These are phyloP conservation scores for Oncorhynchus tshawytscha DNA, from an alignment of 2,113 vertebrate species.

Conservation along the genomic window DNA sequence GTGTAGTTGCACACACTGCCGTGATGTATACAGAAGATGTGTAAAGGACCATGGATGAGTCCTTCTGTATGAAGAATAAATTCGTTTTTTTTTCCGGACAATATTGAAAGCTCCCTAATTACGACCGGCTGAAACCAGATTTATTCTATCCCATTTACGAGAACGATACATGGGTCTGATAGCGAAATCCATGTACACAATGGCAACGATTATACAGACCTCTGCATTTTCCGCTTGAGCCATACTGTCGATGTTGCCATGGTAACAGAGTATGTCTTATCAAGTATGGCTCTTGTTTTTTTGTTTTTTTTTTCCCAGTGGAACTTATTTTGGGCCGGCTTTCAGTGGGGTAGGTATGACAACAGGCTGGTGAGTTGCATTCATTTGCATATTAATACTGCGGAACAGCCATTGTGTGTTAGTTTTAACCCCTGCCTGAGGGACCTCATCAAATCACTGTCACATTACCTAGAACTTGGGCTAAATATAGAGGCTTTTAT, in stretches of 20 bases:
- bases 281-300: slow-evolving; percentile 79
- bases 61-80: too few relatives aligned
- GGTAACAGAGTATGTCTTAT: slow-evolving; percentile 83
- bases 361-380: slow-evolving; percentile 75
- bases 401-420: slow-evolving; percentile 65
- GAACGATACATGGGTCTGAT: slow-evolving; percentile 48
- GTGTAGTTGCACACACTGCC: too few relatives aligned
- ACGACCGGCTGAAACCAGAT: slow-evolving; percentile 4
- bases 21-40: too few relatives aligned
- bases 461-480: slow-evolving; percentile 57
- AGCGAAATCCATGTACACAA: slow-evolving; percentile 59
- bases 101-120: slow-evolving; percentile 4
- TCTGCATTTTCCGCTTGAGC: slow-evolving; percentile 79
- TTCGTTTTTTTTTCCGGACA: too few relatives aligned
- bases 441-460: slow-evolving; percentile 60
- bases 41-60: too few relatives aligned
- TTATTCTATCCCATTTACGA: slow-evolving; percentile 39
- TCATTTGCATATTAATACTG: slow-evolving; percentile 77
- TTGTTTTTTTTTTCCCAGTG: slow-evolving; percentile 56
- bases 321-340: slow-evolving; percentile 77
- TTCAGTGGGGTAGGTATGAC: slow-evolving; percentile 78
- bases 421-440: slow-evolving; percentile 66
- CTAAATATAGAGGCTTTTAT: slow-evolving; percentile 63
- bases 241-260: slow-evolving; percentile 75
- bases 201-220: slow-evolving; percentile 73